Evolutionary conservation across 2,797 vertebrate genomes (phyloP).

Genomic region (Coregonus sp.): DNA sequence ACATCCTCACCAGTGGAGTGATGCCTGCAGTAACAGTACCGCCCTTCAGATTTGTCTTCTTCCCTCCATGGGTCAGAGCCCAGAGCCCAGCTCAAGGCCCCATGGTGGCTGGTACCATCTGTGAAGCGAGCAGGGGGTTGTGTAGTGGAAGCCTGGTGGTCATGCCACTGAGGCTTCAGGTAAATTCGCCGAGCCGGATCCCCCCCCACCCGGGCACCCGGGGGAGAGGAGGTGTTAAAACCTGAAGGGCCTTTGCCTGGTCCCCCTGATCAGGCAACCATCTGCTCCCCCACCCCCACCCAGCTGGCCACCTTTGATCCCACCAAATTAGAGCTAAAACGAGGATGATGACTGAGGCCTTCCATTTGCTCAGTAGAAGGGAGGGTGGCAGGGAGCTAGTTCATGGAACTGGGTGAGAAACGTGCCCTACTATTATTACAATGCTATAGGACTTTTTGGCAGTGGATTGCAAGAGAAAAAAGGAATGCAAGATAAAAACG

Average conservation of each 20-base stretch:
- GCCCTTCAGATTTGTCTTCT: constrained; percentile 57
- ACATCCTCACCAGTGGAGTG: constrained; percentile 49
- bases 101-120: constrained; percentile 71
- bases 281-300: constrained; percentile 71
- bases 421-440: background rate
- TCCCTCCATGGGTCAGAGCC: constrained; percentile 66
- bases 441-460: background rate
- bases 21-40: constrained; percentile 48
- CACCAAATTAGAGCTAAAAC: constrained; percentile 75
- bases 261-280: constrained; percentile 71
- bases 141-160: constrained; percentile 69
- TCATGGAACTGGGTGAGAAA: constrained; percentile 51
- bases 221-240: constrained; percentile 82
- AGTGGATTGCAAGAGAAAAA: background rate
- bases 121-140: constrained; percentile 68
- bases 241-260: constrained; percentile 77
- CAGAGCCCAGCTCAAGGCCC: constrained; percentile 56
- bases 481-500: background rate
- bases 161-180: constrained; percentile 73
- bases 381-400: constrained; percentile 44
- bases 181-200: constrained; percentile 74
- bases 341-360: constrained; percentile 80
- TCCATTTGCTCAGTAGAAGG: constrained; percentile 68
- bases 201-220: constrained; percentile 65
- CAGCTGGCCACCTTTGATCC: constrained; percentile 82